Evolutionary conservation across 2,113 vertebrate genomes (phyloP), one percentile per base, ranked within the genome.

Genomic region (Ranitomeya variabilis): DNA sequence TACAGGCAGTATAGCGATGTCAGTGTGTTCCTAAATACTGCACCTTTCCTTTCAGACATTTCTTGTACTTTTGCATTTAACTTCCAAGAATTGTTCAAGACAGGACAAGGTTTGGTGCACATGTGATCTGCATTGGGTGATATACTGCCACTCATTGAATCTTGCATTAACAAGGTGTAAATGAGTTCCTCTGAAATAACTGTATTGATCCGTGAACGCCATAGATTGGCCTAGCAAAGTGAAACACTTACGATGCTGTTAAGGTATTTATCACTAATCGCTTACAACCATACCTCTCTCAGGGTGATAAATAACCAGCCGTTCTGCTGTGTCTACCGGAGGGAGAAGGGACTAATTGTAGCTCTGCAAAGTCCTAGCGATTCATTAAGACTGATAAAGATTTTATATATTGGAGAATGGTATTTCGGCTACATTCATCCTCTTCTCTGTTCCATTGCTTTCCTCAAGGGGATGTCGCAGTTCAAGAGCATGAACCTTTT

Each of bases 401-500:
- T 84, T 16, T 84, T 69, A 71, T 83, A 23, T 71, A 84, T 69
- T 84, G 64, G 13, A 84, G 26, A 69, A 84, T 71, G 62, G 80
- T 31, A 84, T 69, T 69, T 69, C 8, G 23, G n/a, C 66, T 66
- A 21, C 51, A 84, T 71, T 55, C 64, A n/a, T 52, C 19, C 82
- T 7, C n/a, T 9, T 5, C 82, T 69, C 21, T 69, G 18, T 54
- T 54, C 45, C n/a, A 67, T 54, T 26, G 21, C 66, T 23, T 51
- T 64, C 82, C 64, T 83, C 82, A 16, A 52, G 51, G 64, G 82
- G 23, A 55, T 55, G 51, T 51, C 16, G 11, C 21, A 69, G 82
- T 84, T 84, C 64, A 71, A 84, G 82, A 84, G 82, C 51, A 84
- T 69, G 82, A 71, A 84, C 82, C 82, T 84, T 84, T 84, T 84